Evolutionary conservation across 1,140 invertebrate species (phyloP), one percentile per base, ranked within the genome.

Genomic region (Heliconius himera): DNA sequence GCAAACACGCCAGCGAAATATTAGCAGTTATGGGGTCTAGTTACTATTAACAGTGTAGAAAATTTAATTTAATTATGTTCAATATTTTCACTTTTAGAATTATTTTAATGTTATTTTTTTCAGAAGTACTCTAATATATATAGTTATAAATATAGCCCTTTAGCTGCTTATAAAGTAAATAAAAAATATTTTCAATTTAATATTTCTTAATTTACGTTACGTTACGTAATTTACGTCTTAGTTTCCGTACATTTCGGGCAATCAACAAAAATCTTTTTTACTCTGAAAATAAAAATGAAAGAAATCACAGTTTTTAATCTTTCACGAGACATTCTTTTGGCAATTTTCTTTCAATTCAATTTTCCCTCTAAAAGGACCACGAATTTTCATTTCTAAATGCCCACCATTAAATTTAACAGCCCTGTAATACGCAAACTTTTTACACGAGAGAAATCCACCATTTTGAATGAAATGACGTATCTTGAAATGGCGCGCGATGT

Each of bases 401-500:
- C 60, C 49, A 51, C 46, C n/a, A 72, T 70, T n/a, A 60, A 66
- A 72, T 70, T 77, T 41, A 66, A 70, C 79, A 81, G 56, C 79
- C 79, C 75, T 81, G 75, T 76, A 77, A 74, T 41, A 74, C 71
- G 66, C 70, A 77, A 54, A 73, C 56, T 81, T 80, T 80, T 81
- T 81, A 81, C 54, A 75, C 76, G 71, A 41, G 79, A 77, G 76
- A 49, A 60, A 77, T 38, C 66, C 76, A 73, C 80, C 80, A 81
- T 81, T 78, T 81, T 81, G 60, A 70, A 51, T 56, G 56, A 78
- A 81, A 51, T 81, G 80, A 81, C 80, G 80, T 81, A 78, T 78
- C 80, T 51, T 66, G 77, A 70, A 81, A 81, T 78, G 77, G 80
- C 77, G 80, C 29, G 73, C 80, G 70, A 81, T 78, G 73, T 74